Evolutionary conservation across 2,888 invertebrate genomes (phyloP).

Genomic region (Drosophila basisetae): DNA sequence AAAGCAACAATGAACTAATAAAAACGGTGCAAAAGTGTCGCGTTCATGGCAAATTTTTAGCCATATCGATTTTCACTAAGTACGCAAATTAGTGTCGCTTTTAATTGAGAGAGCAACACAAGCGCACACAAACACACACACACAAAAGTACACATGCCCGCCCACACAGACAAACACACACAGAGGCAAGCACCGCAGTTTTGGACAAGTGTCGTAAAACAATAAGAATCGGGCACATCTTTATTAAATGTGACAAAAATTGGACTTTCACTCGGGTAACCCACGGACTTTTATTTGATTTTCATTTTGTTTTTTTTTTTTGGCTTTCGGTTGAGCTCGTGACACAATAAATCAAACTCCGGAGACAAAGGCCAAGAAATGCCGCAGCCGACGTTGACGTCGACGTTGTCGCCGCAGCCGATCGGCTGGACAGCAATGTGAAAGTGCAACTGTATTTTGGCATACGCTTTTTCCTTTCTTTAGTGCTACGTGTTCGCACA

Average conservation of each 20-base stretch:
- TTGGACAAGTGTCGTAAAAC: slow-evolving; percentile 31
- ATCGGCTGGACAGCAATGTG: slow-evolving; percentile 49
- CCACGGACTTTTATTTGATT: slow-evolving; percentile 9
- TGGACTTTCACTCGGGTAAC: slow-evolving; percentile 52
- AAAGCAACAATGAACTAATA: background rate
- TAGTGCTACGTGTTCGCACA: slow-evolving; percentile 38
- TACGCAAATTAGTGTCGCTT: slow-evolving; percentile 59
- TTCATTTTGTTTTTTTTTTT: slow-evolving; percentile 16
- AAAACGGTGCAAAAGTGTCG: slow-evolving; percentile 18
- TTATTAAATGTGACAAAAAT: slow-evolving; percentile 35
- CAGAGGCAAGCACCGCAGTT: slow-evolving; percentile 36
- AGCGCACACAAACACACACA: slow-evolving; percentile 15
- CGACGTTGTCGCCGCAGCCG: slow-evolving; percentile 42
- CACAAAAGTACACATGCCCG: slow-evolving; percentile 15
- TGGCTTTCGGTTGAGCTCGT: slow-evolving; percentile 51
- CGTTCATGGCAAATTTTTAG: slow-evolving; percentile 31
- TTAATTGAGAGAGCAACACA: slow-evolving; percentile 62
- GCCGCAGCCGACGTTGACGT: slow-evolving; percentile 18
- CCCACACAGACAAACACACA: slow-evolving; percentile 6
- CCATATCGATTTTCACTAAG: slow-evolving; percentile 74
- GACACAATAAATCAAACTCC: slow-evolving; percentile 66
- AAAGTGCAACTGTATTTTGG: slow-evolving; percentile 59
- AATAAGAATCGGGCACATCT: slow-evolving; percentile 37
- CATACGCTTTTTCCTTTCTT: slow-evolving; percentile 37
- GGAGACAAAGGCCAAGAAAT: slow-evolving; percentile 51